Conservation (phyloP, 2,888 invertebrate species). For the Merodon equestris region DNA sequence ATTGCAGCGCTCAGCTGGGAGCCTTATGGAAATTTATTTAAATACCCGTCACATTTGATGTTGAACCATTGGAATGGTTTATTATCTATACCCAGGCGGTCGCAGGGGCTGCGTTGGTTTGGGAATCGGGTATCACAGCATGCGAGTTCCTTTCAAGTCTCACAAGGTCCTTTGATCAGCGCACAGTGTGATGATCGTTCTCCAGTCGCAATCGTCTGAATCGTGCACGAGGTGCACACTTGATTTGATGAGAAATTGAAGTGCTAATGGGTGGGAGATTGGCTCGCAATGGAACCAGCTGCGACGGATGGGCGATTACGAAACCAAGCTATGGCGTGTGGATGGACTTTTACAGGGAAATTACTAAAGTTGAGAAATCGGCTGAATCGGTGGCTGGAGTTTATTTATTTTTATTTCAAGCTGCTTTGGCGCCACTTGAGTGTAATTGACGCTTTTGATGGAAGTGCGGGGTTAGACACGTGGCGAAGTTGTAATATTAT, state of each 20-base stretch:
- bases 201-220: conserved; percentile 4
- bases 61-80: conserved; percentile 67
- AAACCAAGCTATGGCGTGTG: conserved; percentile 30
- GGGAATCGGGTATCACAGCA: conserved; percentile 59
- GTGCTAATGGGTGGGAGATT: conserved; percentile 77
- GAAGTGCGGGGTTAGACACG: neutral
- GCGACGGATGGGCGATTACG: conserved; percentile 50
- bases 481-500: too few species aligned
- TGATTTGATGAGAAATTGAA: conserved; percentile 78
- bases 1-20: conserved; percentile 59
- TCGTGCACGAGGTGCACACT: conserved; percentile 68
- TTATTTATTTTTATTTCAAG: conserved; percentile 45
- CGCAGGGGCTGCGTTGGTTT: conserved; percentile 54
- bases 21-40: conserved; percentile 69
- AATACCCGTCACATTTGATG: conserved; percentile 69
- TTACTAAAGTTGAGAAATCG: conserved; percentile 6
- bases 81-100: conserved; percentile 61
- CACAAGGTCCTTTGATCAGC: conserved; percentile 63
- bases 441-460: conserved; percentile 3
- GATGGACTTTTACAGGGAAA: conserved; percentile 37
- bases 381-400: conserved; percentile 9
- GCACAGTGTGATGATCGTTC: conserved; percentile 41
- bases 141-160: conserved; percentile 63
- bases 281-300: conserved; percentile 57
- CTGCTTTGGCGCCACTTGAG: conserved; percentile 55